phyloP scores from a whole-genome alignment of 2,888 invertebrate species.

The Idaea dimidiata region DNA sequence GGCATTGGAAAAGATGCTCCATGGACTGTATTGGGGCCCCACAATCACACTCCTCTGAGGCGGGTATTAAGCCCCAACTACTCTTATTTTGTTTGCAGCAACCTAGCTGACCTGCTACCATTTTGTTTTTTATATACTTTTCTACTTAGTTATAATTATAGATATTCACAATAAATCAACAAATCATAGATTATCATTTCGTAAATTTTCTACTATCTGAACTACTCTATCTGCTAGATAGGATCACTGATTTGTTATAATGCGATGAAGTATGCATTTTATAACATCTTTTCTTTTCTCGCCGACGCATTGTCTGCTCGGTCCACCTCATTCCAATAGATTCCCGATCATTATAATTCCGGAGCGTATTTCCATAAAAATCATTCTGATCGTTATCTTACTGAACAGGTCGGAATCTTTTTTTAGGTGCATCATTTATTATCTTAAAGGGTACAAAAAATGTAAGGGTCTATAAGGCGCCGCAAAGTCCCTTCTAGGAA shows the following conservation, averaged over 20 bases:
- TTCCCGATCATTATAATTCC: constrained; percentile 77
- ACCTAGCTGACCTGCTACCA: too few species aligned
- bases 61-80: too few species aligned
- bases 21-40: too few species aligned
- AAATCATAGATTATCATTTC: neutral
- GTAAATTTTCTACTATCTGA: neutral
- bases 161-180: neutral
- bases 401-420: constrained; percentile 78
- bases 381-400: constrained; percentile 75
- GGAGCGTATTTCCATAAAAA: constrained; percentile 78
- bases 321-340: constrained; percentile 75
- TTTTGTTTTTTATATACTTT: too few species aligned
- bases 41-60: too few species aligned
- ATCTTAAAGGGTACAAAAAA: constrained; percentile 76
- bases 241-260: constrained; percentile 50
- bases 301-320: constrained; percentile 78
- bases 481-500: constrained; percentile 77
- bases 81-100: too few species aligned
- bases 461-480: constrained; percentile 70
- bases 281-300: constrained; percentile 50
- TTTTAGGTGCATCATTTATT: constrained; percentile 78
- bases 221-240: constrained; percentile 11
- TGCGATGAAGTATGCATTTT: constrained; percentile 40
- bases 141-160: too few species aligned
- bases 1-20: too few species aligned